A percentile compares a stretch with the other conserved stretches of the same genome.
Evolutionary conservation across 2,888 invertebrate genomes (phyloP).

Genomic region (Drosophila ezoana): DNA sequence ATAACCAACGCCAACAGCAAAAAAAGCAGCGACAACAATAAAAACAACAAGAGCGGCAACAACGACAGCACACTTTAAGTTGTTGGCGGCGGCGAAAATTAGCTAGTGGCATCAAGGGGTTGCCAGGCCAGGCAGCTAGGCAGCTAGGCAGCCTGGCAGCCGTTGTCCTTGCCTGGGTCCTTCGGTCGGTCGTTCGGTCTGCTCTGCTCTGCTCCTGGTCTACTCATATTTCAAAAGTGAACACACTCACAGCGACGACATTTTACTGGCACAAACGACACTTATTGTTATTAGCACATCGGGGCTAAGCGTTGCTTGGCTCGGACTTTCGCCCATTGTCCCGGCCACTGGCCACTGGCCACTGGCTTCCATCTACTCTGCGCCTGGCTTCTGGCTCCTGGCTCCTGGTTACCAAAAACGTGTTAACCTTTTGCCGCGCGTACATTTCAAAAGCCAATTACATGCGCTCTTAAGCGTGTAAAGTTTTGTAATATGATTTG

Average conservation of each 20-base stretch:
- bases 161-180: slow-evolving; percentile 43
- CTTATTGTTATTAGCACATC: slow-evolving; percentile 78
- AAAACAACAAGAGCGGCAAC: slow-evolving; percentile 9
- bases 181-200: slow-evolving; percentile 12
- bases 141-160: slow-evolving; percentile 4
- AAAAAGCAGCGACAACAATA: slow-evolving; percentile 15
- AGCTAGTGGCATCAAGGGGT: slow-evolving; percentile 60
- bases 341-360: slow-evolving; percentile 4
- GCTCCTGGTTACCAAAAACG: slow-evolving; percentile 53
- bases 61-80: slow-evolving; percentile 60
- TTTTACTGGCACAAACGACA: slow-evolving; percentile 62
- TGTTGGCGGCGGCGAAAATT: slow-evolving; percentile 63
- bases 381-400: slow-evolving; percentile 2
- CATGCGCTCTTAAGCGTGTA: slow-evolving; percentile 84
- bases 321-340: slow-evolving; percentile 28
- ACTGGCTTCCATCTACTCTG: slow-evolving; percentile 7
- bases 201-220: slow-evolving; percentile 21
- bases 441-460: slow-evolving; percentile 83
- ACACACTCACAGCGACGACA: slow-evolving; percentile 51
- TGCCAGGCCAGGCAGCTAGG: slow-evolving; percentile 11
- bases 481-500: slow-evolving; percentile 83
- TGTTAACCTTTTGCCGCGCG: slow-evolving; percentile 74
- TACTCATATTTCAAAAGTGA: slow-evolving; percentile 70
- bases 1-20: slow-evolving; percentile 66
- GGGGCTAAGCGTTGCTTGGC: slow-evolving; percentile 31